Base-by-base conservation (phyloP, 2,888 invertebrate species). In the Ormyrus rosae region DNA sequence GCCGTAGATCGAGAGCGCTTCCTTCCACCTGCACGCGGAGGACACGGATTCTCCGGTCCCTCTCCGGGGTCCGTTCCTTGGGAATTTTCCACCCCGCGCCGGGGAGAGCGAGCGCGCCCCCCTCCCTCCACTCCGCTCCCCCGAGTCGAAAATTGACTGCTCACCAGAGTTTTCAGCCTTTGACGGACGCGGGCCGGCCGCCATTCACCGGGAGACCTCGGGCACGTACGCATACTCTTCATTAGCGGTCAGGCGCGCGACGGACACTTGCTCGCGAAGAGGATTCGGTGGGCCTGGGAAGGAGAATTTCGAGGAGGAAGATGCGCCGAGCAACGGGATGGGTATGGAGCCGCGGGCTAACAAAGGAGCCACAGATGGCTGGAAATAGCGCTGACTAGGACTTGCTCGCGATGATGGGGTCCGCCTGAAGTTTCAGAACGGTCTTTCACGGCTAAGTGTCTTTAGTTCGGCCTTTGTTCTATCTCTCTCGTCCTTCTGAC, bases 51-150 rank as follows among this genome's bases (percentile, higher is more conserved):
- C 68, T 55, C 6, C 69, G 46, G 9, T 70, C 45, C 58, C 48
- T 70, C 46, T 70, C 58, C 56, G 46, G 13, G 46, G 34, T 45
- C 69, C 48, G 19, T 51, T 53, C 63, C n/a, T 11, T n/a, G 61
- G 61, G 78, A 78, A 65, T 78, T 78, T 78, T 68, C 78, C 78
- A 9, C 45, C 53, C 56, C 34, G 58, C 65, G 71, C 67, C 46
- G 46, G 58, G 61, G 72, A 53, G 65, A 65, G 65, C 65, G 11
- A 61, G 65, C 78, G 13, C 34, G 55, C 70, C 71, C 19, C n/a
- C 46, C n/a, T 13, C 7, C 11, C 13, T 46, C 53, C 68, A 0
- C 19, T 19, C 1, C 19, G 19, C 19, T 19, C 19, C 19, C 19
- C 19, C 19, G 19, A 19, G 19, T 9, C 53, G 51, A 46, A 6